These are phyloP conservation scores for Pristionchus entomophagus DNA, from an alignment of 2,888 invertebrate genomes.

Conservation along the genomic window DNA sequence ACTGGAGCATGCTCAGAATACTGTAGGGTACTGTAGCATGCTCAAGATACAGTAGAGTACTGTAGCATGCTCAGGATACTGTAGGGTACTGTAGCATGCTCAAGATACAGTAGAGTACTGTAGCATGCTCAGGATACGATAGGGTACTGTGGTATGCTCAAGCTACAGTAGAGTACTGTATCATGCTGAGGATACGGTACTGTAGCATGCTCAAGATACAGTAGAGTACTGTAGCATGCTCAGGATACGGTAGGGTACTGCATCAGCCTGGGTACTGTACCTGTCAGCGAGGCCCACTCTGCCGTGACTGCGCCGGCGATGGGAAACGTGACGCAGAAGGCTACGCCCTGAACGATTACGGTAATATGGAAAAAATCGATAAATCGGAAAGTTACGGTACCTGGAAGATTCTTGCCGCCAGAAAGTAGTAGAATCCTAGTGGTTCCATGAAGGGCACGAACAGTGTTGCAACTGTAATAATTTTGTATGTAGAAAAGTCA, in stretches of 20 bases:
- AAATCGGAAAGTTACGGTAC: neutral
- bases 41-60: neutral
- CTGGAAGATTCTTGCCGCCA: conserved; percentile 55
- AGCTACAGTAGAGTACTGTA: neutral
- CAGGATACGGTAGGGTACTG: neutral
- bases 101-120: neutral
- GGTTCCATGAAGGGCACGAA: conserved; percentile 51
- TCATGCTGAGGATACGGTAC: neutral
- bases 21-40: neutral
- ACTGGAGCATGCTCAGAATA: neutral
- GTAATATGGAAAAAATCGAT: neutral
- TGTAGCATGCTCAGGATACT: neutral
- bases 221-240: neutral
- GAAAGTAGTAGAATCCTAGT: conserved; percentile 55
- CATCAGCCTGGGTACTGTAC: neutral
- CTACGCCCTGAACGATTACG: conserved; percentile 51
- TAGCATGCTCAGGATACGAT: neutral
- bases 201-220: neutral
- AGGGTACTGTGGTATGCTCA: neutral
- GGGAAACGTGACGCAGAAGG: conserved; percentile 58
- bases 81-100: neutral
- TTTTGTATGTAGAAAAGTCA: neutral
- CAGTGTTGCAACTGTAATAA: conserved; percentile 55
- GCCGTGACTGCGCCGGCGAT: conserved; percentile 55
- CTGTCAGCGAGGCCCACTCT: conserved; percentile 54